Percentiles rank a stretch among this genome's conserved stretches.
Evolutionary conservation across 2,888 invertebrate genomes (phyloP).

Genomic region (Xanthorhoe spadicearia): DNA sequence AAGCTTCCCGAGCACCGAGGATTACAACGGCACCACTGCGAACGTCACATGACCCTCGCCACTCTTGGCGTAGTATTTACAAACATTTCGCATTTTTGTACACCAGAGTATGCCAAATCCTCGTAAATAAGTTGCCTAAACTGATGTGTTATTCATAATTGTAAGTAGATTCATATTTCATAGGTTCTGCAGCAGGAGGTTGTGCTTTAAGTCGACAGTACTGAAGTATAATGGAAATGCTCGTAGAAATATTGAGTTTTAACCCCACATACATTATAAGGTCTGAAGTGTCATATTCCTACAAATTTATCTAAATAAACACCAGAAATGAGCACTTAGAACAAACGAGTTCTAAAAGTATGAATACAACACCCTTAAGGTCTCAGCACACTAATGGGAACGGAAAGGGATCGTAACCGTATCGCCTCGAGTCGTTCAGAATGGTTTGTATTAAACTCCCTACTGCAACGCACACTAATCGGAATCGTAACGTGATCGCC

Average conservation of each 20-base stretch:
- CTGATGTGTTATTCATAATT: neutral
- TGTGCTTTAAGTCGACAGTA: neutral
- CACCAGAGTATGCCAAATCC: constrained; percentile 29
- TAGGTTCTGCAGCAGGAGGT: neutral
- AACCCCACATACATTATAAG: neutral
- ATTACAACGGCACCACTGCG: constrained; percentile 39
- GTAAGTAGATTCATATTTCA: constrained; percentile 3
- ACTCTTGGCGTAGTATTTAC: constrained; percentile 15
- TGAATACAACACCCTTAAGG: too few relatives aligned
- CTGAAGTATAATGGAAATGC: neutral
- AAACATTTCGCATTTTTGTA: constrained; percentile 43
- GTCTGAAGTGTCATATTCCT: neutral
- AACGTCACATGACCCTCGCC: constrained; percentile 59
- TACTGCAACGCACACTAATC: too few relatives aligned
- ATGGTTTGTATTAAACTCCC: too few relatives aligned
- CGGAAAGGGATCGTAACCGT: too few relatives aligned
- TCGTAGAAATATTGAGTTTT: neutral
- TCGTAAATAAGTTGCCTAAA: constrained; percentile 15
- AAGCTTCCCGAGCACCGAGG: constrained; percentile 36
- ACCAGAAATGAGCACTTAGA: neutral
- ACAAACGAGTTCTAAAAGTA: too few relatives aligned
- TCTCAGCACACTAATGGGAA: too few relatives aligned
- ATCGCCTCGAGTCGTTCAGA: too few relatives aligned
- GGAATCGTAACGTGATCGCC: too few relatives aligned
- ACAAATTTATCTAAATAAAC: neutral